phyloP scores from a whole-genome alignment of 2,797 vertebrate genomes.

The Hyperoplus immaculatus region DNA sequence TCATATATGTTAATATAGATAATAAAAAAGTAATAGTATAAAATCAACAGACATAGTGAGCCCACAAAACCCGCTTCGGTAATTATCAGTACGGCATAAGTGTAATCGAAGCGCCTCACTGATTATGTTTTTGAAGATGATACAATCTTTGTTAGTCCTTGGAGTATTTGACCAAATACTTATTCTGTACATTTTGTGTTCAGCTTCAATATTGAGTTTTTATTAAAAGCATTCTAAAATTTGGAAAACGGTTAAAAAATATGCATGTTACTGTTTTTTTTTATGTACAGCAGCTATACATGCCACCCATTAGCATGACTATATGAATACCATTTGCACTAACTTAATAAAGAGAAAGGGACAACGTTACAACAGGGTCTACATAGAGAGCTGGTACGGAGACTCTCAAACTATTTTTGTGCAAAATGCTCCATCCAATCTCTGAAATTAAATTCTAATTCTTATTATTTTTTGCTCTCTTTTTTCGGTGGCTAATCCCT shows the following conservation, averaged over 20 bases:
- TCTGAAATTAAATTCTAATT: conserved; percentile 31
- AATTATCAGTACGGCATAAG: conserved; percentile 4
- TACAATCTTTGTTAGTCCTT: background rate
- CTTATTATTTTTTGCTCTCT: background rate
- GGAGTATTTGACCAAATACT: background rate
- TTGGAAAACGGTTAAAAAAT: background rate
- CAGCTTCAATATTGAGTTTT: background rate
- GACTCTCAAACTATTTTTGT: conserved; percentile 14
- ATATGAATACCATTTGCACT: background rate
- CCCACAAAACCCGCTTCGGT: background rate
- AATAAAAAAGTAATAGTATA: background rate
- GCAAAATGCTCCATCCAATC: conserved; percentile 24
- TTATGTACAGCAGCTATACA: too few relatives aligned
- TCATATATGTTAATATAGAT: conserved; percentile 1
- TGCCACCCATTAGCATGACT: background rate
- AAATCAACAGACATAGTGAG: background rate
- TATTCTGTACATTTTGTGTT: background rate
- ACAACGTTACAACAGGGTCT: background rate
- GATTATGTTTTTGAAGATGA: conserved; percentile 10
- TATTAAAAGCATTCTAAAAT: background rate
- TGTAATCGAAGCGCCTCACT: background rate
- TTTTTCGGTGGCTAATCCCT: conserved; percentile 15
- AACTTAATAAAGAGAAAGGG: background rate
- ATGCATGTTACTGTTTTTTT: background rate
- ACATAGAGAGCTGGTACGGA: background rate